Base-by-base conservation (phyloP, 2,888 invertebrate species). In the Athalia circularis region DNA sequence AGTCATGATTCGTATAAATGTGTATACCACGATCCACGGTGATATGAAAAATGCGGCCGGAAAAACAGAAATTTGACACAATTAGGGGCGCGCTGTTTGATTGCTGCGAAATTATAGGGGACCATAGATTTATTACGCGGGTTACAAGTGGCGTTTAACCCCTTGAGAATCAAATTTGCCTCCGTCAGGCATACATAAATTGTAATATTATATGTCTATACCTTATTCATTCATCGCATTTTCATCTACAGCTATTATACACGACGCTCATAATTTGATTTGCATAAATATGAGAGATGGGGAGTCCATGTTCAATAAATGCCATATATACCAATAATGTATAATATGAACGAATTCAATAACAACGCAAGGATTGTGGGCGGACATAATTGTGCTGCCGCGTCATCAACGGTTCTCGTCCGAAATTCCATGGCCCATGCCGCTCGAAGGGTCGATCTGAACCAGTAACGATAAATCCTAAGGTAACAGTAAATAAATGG, bases 61-160 rank as follows among this genome's bases (percentile, higher is more conserved):
- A 72, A 45, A 5, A 59, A 13, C 57, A 8, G 59, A 57, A n/a
- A 59, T 47, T 72, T 9, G 67, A 9, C 13, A n/a, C 67, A n/a
- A 72, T 72, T 59, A 45, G 45, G 2, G 29, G 29, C 29, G 29
- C 29, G 29, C 29, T 29, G 29, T 29, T 13, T 59, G 9, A 7
- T 72, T 50, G n/a, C 61, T n/a, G 43, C 29, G 5, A 9, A 15
- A 9, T 50, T 29, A n/a, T 61, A 13, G 5, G 54, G n/a, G 52
- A 54, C 45, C 5, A 47, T n/a, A 62, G 62, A 75, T 62, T 75
- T 62, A 64, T 43, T 43, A 52, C 48, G 64, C 48, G 48, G 11
- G 75, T 64, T 75, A n/a, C 62, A 57, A 64, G 48, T 50, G 9
- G 75, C 50, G 48, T 64, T 75, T 9, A 62, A 64, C 50, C 50